Evolutionary conservation across 2,888 invertebrate species (phyloP).

Genomic region (Incurvaria masculella): DNA sequence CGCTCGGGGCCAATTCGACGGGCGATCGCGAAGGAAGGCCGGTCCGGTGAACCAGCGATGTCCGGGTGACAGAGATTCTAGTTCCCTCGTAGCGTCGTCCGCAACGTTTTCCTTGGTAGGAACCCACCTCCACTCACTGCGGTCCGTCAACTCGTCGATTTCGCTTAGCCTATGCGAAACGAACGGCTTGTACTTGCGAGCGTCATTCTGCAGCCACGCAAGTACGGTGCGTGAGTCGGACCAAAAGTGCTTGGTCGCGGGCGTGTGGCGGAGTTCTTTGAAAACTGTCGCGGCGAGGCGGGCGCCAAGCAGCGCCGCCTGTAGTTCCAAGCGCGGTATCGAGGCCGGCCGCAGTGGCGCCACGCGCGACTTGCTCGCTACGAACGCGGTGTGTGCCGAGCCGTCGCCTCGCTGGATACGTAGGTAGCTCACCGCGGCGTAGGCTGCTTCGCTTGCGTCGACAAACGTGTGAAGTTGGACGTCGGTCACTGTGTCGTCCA

Average conservation of each 20-base stretch:
- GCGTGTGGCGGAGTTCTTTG: no score
- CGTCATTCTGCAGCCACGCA: constrained; percentile 4
- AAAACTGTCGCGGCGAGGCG: no score
- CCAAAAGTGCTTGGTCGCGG: constrained; percentile 1
- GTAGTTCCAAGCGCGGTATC: no score
- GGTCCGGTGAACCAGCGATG: neutral
- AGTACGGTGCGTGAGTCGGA: constrained; percentile 6
- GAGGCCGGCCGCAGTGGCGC: no score
- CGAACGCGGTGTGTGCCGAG: no score
- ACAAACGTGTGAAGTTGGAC: no score
- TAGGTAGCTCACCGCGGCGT: no score
- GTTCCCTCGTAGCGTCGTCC: constrained; percentile 5
- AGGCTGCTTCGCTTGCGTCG: no score
- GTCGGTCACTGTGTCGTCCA: no score
- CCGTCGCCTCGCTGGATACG: no score
- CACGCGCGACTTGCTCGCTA: no score
- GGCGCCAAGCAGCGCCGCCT: no score
- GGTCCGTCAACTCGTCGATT: constrained; percentile 4
- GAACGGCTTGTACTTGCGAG: constrained; percentile 2
- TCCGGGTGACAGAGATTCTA: neutral
- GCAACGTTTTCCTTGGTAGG: constrained; percentile 1
- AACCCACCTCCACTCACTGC: neutral
- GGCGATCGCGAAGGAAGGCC: neutral
- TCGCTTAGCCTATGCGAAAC: constrained; percentile 8
- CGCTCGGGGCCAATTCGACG: neutral